Conservation (phyloP, 1,140 invertebrate species). For the Drosophila tani region DNA sequence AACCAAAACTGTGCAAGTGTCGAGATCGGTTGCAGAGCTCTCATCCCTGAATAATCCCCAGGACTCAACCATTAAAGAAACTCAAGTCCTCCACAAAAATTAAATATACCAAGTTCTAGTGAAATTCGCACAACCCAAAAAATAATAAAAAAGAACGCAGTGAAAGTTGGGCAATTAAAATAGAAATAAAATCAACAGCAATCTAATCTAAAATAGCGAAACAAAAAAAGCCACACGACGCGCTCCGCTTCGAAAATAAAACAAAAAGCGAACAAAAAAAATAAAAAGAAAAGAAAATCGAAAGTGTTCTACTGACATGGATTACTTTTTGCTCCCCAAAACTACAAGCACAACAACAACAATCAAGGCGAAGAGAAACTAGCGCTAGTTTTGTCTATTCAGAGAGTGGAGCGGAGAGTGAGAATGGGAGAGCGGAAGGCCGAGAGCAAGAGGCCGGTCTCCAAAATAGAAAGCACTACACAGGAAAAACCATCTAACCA, state of each 20-base stretch:
- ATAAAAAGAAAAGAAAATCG: constrained; percentile 65
- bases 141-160: constrained; percentile 8
- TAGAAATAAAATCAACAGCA: constrained; percentile 33
- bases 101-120: constrained; percentile 29
- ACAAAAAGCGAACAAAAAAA: constrained; percentile 33
- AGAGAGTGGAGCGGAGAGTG: constrained; percentile 12
- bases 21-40: constrained; percentile 61
- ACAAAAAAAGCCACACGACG: constrained; percentile 51
- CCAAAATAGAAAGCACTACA: constrained; percentile 72
- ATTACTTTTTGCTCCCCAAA: constrained; percentile 73
- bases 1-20: constrained; percentile 82
- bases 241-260: constrained; percentile 46
- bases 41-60: not conserved
- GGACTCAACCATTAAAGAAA: constrained; percentile 13
- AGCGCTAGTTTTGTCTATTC: constrained; percentile 68
- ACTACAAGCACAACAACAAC: constrained; percentile 47
- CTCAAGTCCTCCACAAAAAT: not conserved
- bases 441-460: constrained; percentile 39
- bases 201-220: constrained; percentile 29
- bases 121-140: constrained; percentile 14
- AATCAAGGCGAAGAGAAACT: constrained; percentile 60
- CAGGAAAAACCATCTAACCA: constrained; percentile 3
- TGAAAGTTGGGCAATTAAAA: constrained; percentile 54
- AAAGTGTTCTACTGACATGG: constrained; percentile 85
- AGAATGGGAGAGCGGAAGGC: constrained; percentile 19